Evolutionary conservation across 2,113 vertebrate genomes (phyloP).

Genomic region (Dissostichus mawsoni): DNA sequence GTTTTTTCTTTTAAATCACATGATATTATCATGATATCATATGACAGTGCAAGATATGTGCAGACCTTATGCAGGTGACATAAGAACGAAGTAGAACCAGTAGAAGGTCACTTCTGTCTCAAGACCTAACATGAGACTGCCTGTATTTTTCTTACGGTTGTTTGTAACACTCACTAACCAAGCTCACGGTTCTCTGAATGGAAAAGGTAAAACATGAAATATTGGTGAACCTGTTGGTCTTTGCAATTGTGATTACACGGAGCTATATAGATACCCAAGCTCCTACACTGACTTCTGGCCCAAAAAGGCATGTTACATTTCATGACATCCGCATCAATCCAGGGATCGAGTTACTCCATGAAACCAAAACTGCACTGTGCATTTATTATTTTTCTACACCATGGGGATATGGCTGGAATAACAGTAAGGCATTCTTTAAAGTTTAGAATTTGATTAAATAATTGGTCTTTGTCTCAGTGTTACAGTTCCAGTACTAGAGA

Average conservation of each 20-base stretch:
- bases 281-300: neutral
- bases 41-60: neutral
- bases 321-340: neutral
- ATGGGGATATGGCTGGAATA: neutral
- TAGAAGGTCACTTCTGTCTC: neutral
- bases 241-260: neutral
- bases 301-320: neutral
- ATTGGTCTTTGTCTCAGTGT: no score
- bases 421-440: neutral
- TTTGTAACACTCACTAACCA: neutral
- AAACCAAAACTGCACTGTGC: neutral
- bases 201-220: neutral
- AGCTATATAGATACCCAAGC: neutral
- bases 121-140: neutral
- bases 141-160: neutral
- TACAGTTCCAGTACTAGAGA: no score
- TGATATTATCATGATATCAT: neutral
- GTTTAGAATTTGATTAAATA: neutral
- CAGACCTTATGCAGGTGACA: neutral
- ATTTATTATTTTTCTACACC: neutral
- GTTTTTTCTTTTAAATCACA: neutral
- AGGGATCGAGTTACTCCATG: no score
- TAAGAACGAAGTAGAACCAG: no score
- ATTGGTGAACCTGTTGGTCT: neutral
- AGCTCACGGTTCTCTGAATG: neutral